Percentiles rank a stretch among this genome's conserved stretches.
phyloP scores from a whole-genome alignment of 2,797 vertebrate genomes.

The Mus caroli region DNA sequence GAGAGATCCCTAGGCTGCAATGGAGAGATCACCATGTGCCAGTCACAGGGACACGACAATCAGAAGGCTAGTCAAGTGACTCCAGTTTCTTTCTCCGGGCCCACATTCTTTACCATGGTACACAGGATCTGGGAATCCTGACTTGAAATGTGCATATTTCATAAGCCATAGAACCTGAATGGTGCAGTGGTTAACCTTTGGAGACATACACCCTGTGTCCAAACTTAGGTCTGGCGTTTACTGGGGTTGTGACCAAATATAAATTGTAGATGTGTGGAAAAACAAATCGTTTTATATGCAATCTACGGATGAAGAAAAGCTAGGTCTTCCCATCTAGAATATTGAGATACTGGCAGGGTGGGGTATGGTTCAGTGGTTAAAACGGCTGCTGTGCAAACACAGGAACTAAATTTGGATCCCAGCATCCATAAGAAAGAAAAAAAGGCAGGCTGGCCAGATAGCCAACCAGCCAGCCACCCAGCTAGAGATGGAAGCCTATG shows the following conservation, averaged over 20 bases:
- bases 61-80: background rate
- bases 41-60: background rate
- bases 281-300: no score
- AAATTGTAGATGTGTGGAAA: background rate
- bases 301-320: background rate
- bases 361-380: no score
- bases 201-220: background rate
- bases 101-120: background rate
- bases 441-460: background rate
- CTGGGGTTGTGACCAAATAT: background rate
- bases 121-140: background rate
- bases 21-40: background rate
- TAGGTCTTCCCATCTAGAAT: slow-evolving; percentile 3
- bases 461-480: background rate
- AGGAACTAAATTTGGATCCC: background rate
- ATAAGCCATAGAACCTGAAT: background rate
- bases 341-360: background rate
- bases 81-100: background rate
- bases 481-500: background rate
- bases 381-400: background rate
- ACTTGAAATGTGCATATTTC: background rate
- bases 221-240: background rate
- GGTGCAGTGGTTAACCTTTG: background rate
- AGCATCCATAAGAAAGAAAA: background rate
- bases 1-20: background rate